Evolutionary conservation across 2,797 vertebrate species (phyloP).

Genomic region (Gymnothorax javanicus): DNA sequence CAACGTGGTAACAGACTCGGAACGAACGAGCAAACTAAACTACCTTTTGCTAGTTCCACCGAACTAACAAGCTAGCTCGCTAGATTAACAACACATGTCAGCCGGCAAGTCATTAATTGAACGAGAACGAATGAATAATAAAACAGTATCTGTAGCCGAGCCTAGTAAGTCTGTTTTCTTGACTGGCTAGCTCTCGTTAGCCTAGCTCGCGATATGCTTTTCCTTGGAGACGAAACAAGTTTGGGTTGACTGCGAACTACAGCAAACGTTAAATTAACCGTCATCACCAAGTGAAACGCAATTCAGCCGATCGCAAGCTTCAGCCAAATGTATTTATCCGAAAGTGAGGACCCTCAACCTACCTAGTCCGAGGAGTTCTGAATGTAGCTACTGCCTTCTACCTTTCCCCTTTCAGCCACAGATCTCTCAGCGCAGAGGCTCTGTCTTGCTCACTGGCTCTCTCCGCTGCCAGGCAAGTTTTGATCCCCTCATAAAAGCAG

Average conservation of each 20-base stretch:
- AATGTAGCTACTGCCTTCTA: not conserved
- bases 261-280: not conserved
- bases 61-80: not conserved
- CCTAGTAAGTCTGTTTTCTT: no score
- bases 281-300: not conserved
- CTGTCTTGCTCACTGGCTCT: constrained; percentile 35
- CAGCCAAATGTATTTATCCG: not conserved
- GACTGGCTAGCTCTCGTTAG: not conserved
- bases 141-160: no score
- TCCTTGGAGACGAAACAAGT: constrained; percentile 11
- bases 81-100: not conserved
- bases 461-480: constrained; percentile 59
- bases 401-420: constrained; percentile 1
- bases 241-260: not conserved
- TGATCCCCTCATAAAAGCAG: constrained; percentile 61
- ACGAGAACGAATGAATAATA: not conserved
- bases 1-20: no score
- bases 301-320: not conserved
- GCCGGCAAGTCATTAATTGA: not conserved
- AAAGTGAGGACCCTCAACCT: not conserved
- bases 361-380: constrained; percentile 28
- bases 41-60: not conserved
- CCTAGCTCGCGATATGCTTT: not conserved
- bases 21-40: not conserved
- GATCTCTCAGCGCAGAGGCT: constrained; percentile 25